Base-by-base conservation (phyloP, 2,888 invertebrate genomes). In the Sinelater perroti region DNA sequence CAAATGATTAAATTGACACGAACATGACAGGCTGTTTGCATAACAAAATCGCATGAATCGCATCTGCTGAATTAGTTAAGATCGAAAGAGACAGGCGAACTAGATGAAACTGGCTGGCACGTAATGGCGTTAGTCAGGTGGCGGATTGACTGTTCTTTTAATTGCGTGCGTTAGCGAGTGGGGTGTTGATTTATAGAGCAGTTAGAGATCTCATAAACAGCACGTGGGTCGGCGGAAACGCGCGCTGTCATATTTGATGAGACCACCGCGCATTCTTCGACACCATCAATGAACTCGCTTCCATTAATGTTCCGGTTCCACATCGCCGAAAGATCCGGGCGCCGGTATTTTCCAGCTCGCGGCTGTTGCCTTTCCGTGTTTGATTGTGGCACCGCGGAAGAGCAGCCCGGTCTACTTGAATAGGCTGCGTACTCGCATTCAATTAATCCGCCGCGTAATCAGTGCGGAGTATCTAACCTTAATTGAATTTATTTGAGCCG, bases 181-280 rank as follows among this genome's bases (percentile, higher is more conserved):
- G 79, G 80, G 78, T 78, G 78, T 78, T 80, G 80, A 80, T 80
- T 80, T 80, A 80, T 80, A 74, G 79, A 74, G 75, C 75, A 78
- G 80, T 80, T 80, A 80, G 77, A 79, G 78, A 77, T 78, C 79
- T 79, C 80, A 80, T 80, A 80, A 80, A 80, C 79, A 79, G 79
- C 79, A 79, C 78, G 76, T 76, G 77, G 77, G 75, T 70, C 72
- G 72, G 68, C 66, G 74, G 67, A 77, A 77, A 78, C 76, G 75
- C 70, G 69, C 72, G 72, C 73, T 76, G 76, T 77, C 78, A 77
- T 78, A 76, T 76, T 75, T 76, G 78, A 77, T 75, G 73, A 70
- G 70, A 72, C 73, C 74, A 72, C 72, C 69, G 72, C 64, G 70
- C 75, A 75, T 75, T 76, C 75, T 62, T 64, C 57, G 61, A 59